phyloP scores from a whole-genome alignment of 2,888 invertebrate species.

The Drosophila demipolita region DNA sequence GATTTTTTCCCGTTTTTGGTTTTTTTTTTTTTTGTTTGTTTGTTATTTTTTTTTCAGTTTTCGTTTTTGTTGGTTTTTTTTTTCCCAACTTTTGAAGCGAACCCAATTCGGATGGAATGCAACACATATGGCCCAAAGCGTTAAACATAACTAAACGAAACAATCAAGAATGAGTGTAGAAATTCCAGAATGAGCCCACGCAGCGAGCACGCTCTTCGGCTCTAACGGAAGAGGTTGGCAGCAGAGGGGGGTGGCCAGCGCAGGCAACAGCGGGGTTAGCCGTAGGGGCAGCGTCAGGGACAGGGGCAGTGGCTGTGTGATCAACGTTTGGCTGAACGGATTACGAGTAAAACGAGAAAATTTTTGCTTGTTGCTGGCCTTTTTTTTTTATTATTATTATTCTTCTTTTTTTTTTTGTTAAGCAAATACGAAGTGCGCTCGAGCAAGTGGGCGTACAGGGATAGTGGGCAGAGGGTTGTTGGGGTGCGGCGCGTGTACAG shows the following conservation, averaged over 20 bases:
- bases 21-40: slow-evolving; percentile 23
- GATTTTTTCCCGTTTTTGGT: slow-evolving; percentile 51
- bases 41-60: slow-evolving; percentile 1
- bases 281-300: not conserved
- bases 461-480: not conserved
- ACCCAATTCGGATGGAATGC: slow-evolving; percentile 80
- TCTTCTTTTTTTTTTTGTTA: slow-evolving; percentile 55
- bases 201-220: slow-evolving; percentile 42
- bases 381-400: not conserved
- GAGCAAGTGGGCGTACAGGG: slow-evolving; percentile 12
- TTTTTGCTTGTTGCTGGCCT: slow-evolving; percentile 21
- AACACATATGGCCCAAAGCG: slow-evolving; percentile 81
- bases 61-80: slow-evolving; percentile 4
- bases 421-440: slow-evolving; percentile 61
- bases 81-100: slow-evolving; percentile 30
- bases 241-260: not conserved
- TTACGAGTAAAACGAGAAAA: slow-evolving; percentile 53
- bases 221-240: not conserved
- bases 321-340: slow-evolving; percentile 73
- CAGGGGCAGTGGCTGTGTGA: slow-evolving; percentile 35
- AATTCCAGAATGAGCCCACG: slow-evolving; percentile 83
- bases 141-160: slow-evolving; percentile 79
- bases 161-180: slow-evolving; percentile 82
- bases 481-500: no score
- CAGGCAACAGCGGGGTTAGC: not conserved